phyloP scores from a whole-genome alignment of 2,113 vertebrate species.

The Dendropsophus ebraccatus region DNA sequence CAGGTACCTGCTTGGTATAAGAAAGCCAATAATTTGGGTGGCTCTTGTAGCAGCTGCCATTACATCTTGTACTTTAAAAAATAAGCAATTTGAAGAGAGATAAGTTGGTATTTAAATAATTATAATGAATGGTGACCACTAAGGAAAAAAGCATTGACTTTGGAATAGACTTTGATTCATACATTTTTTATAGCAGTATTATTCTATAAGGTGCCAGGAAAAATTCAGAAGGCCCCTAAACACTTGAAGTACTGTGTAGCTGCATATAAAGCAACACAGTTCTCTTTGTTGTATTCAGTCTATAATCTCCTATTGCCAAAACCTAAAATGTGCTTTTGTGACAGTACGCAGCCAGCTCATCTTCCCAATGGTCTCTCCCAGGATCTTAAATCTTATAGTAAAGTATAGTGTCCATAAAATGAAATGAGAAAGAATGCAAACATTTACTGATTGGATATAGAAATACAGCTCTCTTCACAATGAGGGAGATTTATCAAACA shows the following conservation, averaged over 20 bases:
- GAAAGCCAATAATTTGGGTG: slow-evolving; percentile 23
- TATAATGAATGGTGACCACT: slow-evolving; percentile 34
- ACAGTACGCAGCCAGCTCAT: slow-evolving; percentile 26
- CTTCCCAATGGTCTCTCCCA: slow-evolving; percentile 30
- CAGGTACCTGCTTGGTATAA: slow-evolving; percentile 36
- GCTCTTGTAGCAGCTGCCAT: slow-evolving; percentile 16
- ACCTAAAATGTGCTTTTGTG: slow-evolving; percentile 47
- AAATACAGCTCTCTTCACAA: too few species aligned
- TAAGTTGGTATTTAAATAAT: slow-evolving; percentile 37
- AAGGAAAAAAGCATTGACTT: slow-evolving; percentile 20
- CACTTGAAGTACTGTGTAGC: slow-evolving; percentile 38
- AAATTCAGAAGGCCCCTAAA: slow-evolving; percentile 34
- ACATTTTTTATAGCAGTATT: slow-evolving; percentile 31
- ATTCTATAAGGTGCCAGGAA: slow-evolving; percentile 46
- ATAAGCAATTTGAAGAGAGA: slow-evolving; percentile 39
- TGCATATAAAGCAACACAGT: slow-evolving; percentile 34
- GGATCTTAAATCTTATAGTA: not conserved
- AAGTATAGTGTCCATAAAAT: slow-evolving; percentile 13
- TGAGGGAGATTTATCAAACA: too few species aligned
- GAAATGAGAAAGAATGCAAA: slow-evolving; percentile 8
- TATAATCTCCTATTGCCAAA: slow-evolving; percentile 43
- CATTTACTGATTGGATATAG: too few species aligned
- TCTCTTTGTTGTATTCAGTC: slow-evolving; percentile 37
- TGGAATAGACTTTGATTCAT: slow-evolving; percentile 49
- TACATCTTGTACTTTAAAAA: slow-evolving; percentile 27